Base-by-base conservation (phyloP, 2,888 invertebrate genomes). In the Rhimphoctona megacephalus region DNA sequence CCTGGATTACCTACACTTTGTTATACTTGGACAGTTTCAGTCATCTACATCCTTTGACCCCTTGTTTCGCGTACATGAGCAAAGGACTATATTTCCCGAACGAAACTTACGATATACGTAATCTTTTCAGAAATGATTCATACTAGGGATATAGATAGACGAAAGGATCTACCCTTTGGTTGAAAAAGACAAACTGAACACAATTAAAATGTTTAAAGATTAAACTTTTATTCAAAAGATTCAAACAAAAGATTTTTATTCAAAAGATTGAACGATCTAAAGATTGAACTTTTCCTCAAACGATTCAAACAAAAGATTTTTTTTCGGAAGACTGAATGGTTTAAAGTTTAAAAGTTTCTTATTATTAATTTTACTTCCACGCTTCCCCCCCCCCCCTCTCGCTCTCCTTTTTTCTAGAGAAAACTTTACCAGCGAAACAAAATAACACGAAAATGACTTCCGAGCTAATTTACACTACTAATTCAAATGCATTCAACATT, bases 11-110 rank as follows among this genome's bases (percentile, higher is more conserved):
- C 25, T n/a, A 22, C 14, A 70, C 52, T 86, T 80, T 66, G 80
- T 66, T 57, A 57, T 49, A 46, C 39, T 80, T 49, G n/a, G 67
- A 66, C 74, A 57, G 72, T 83, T 85, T 76, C 66, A 25, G 76
- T 76, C 39, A 54, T 66, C 43, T 54, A 52, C 64, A 74, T 39
- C 43, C 22, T 19, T 76, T 25, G 2, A 25, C 39, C 54, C 25
- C 4, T 25, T 14, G 4, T 46, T 46, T 39, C 39, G 6, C 7
- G 8, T 43, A 11, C 11, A 43, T 43, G 8, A 39, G 11, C 49
- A n/a, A 39, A 61, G 25, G 25, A 25, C 4, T 57, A 7, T 22
- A n/a, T 46, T 17, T 25, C 7, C 19, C 9, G 49, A 49, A 19
- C 49, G 22, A 22, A 46, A 22, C 14, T 49, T 70, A 49, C 30